Conservation (phyloP, 2,797 vertebrate genomes). For the Rhynchonycteris naso region DNA sequence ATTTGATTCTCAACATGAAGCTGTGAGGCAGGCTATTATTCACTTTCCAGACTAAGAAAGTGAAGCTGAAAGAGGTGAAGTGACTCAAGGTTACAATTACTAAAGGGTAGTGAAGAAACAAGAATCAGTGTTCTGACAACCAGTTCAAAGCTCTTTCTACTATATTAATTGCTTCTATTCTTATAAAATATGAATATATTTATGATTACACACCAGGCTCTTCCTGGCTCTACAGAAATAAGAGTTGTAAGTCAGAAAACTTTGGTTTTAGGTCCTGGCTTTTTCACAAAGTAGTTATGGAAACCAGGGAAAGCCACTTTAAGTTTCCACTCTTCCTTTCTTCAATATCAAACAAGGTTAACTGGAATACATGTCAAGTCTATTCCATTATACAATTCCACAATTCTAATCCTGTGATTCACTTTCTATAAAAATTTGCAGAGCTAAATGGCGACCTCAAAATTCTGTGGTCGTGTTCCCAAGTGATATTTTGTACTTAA, state of each 20-base stretch:
- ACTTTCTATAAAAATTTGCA: not conserved
- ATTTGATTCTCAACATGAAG: not conserved
- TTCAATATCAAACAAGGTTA: not conserved
- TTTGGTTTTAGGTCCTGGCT: slow-evolving; percentile 38
- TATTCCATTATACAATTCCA: not conserved
- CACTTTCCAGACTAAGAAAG: slow-evolving; percentile 28
- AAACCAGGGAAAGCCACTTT: not conserved
- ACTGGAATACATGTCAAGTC: not conserved
- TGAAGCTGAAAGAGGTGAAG: not conserved
- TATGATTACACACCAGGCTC: not conserved
- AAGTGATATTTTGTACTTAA: not conserved
- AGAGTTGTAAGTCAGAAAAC: slow-evolving; percentile 2
- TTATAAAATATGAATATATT: not conserved
- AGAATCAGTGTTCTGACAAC: not conserved
- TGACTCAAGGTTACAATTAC: not conserved
- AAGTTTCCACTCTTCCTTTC: not conserved
- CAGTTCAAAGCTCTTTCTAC: not conserved
- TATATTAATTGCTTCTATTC: not conserved
- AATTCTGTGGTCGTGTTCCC: not conserved
- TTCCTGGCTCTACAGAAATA: not conserved
- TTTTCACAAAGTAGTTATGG: not conserved
- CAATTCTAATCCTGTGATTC: not conserved
- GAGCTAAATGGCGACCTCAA: not conserved
- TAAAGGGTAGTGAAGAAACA: not conserved
- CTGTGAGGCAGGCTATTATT: not conserved